Evolutionary conservation across 2,888 invertebrate genomes (phyloP), one percentile per base, ranked within the genome.

Genomic region (Galeruca laticollis): DNA sequence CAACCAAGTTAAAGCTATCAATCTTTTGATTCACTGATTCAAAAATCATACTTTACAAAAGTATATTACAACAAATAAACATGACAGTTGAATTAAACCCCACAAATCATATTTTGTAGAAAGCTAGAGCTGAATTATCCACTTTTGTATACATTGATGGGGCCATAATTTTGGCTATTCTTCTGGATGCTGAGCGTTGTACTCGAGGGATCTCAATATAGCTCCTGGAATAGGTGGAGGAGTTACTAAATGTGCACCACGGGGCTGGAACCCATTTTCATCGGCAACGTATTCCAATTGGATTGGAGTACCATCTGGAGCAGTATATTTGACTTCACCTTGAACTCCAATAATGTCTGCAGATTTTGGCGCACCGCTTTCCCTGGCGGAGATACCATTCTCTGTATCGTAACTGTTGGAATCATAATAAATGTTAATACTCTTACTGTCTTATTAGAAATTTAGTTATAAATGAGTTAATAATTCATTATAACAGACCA

Each of bases 141-240:
- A 43, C 73, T 60, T 40, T 72, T 69, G 61, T 67, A 73, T 10
- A 40, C 69, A n/a, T 51, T 59, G n/a, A 20, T 10, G 3, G 64
- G 31, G 5, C 35, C n/a, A 18, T 68, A 66, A 68, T 72, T 69
- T 9, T 72, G 70, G 18, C 56, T 59, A 18, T 73, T 87, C 87
- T 26, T 89, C 90, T 15, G 91, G 90, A 56, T 90, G 89, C 26
- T 90, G 89, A 35, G 91, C 91, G 74, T 92, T 87, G 82, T 88
- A 91, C 47, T 88, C 91, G 57, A 92, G 84, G 26, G 92, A 89
- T 65, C 89, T 88, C 79, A 90, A 89, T 78, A 93, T 93, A 65
- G 89, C 90, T 70, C 87, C 89, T 61, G 93, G 93, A 72, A 92
- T 90, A 71, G 92, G 92, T 49, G 91, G 92, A 33, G 92, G 87